Evolutionary conservation across 2,888 invertebrate genomes (phyloP).

Genomic region (Pristionchus fissidentatus): DNA sequence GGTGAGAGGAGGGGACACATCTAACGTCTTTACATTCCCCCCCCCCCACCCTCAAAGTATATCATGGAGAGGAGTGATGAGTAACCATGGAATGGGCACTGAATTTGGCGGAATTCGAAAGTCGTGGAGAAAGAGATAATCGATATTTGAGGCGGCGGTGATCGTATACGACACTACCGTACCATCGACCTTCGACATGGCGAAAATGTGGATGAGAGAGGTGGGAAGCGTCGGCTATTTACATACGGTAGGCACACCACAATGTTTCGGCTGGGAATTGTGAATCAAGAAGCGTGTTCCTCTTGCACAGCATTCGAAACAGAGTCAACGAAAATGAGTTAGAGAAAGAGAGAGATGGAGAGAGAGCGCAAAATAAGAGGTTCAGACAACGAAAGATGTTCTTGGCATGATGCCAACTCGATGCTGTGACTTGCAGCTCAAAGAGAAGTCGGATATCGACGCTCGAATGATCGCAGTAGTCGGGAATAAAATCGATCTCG

Average conservation of each 20-base stretch:
- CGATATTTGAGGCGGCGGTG: background rate
- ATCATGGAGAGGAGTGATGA: background rate
- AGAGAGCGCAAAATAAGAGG: too few species aligned
- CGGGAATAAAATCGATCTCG: constrained; percentile 29
- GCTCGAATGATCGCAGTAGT: constrained; percentile 11
- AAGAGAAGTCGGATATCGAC: constrained; percentile 2
- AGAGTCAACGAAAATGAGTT: too few species aligned
- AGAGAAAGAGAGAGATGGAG: too few species aligned
- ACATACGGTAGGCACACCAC: background rate
- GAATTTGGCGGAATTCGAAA: background rate
- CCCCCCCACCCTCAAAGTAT: background rate
- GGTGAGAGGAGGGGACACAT: background rate
- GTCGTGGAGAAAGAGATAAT: background rate
- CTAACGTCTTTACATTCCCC: background rate
- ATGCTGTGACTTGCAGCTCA: too few species aligned
- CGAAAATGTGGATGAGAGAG: constrained; percentile 38
- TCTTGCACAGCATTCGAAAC: too few species aligned
- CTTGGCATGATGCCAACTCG: too few species aligned
- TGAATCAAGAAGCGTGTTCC: too few species aligned
- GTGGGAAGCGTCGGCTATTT: background rate
- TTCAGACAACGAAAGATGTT: too few species aligned
- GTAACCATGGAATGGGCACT: background rate
- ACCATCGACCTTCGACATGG: constrained; percentile 28
- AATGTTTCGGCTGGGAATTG: too few species aligned
- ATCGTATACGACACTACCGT: constrained; percentile 17